phyloP scores from a whole-genome alignment of 2,797 vertebrate genomes.

The Leuciscus waleckii region DNA sequence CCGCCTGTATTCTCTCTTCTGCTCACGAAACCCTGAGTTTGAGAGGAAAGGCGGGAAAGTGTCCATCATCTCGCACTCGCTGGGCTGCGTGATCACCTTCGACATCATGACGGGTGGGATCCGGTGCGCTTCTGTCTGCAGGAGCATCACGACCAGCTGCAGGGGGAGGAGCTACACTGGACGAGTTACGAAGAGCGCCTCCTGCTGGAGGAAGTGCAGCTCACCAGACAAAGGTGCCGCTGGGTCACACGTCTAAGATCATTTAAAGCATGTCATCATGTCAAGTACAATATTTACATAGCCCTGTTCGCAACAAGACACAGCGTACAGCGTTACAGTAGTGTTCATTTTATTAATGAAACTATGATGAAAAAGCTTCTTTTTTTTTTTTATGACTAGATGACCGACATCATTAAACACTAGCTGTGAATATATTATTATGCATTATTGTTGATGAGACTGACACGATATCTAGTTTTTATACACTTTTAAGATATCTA shows the following conservation, averaged over 20 bases:
- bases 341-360: background rate
- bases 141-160: slow-evolving; percentile 85
- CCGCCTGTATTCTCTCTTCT: slow-evolving; percentile 93
- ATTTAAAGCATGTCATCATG: background rate
- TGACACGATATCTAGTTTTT: too few species aligned
- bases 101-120: slow-evolving; percentile 99
- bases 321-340: too few species aligned
- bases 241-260: background rate
- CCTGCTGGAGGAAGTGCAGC: slow-evolving; percentile 87
- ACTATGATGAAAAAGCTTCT: background rate
- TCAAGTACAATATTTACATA: background rate
- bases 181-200: slow-evolving; percentile 87
- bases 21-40: slow-evolving; percentile 94
- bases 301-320: background rate
- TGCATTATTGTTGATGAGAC: too few species aligned
- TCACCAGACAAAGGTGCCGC: slow-evolving; percentile 87
- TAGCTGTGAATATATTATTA: too few species aligned
- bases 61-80: slow-evolving; percentile 95
- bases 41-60: slow-evolving; percentile 92
- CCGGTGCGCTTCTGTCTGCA: slow-evolving; percentile 92
- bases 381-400: background rate
- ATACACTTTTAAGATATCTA: too few species aligned
- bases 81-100: slow-evolving; percentile 97
- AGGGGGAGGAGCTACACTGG: slow-evolving; percentile 86
- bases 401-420: too few species aligned